These are phyloP conservation scores for Drosophila prostipennis DNA, from an alignment of 2,888 invertebrate genomes.

Conservation along the genomic window DNA sequence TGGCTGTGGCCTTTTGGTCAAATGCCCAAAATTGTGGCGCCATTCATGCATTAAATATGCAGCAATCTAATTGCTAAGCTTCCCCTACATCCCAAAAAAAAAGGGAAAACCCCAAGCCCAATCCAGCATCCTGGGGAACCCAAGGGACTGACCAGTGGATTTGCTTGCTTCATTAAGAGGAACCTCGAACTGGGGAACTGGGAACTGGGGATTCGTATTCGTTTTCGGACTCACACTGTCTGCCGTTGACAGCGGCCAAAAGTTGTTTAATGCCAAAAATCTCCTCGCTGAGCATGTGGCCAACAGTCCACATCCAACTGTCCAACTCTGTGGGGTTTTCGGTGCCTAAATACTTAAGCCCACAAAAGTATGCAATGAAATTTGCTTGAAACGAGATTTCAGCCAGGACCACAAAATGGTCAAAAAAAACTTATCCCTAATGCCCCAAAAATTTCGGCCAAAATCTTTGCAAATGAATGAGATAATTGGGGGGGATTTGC, in stretches of 20 bases:
- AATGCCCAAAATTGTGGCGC: slow-evolving; percentile 66
- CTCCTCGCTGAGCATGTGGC: slow-evolving; percentile 38
- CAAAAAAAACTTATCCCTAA: slow-evolving; percentile 27
- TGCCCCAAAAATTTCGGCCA: slow-evolving; percentile 3
- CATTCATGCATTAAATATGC: slow-evolving; percentile 77
- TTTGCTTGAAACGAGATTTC: slow-evolving; percentile 74
- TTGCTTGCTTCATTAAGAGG: slow-evolving; percentile 72
- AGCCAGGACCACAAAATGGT: slow-evolving; percentile 57
- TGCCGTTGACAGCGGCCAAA: slow-evolving; percentile 69
- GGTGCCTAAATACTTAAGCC: slow-evolving; percentile 74
- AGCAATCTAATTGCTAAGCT: slow-evolving; percentile 74
- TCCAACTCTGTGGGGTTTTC: slow-evolving; percentile 24
- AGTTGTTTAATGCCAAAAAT: slow-evolving; percentile 73
- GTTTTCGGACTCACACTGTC: slow-evolving; percentile 34
- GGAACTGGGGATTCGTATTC: slow-evolving; percentile 14
- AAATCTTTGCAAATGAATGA: slow-evolving; percentile 47
- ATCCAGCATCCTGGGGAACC: slow-evolving; percentile 3
- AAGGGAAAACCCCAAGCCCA: slow-evolving; percentile 3
- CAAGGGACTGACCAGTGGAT: slow-evolving; percentile 67
- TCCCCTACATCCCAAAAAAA: slow-evolving; percentile 12
- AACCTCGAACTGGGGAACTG: slow-evolving; percentile 20
- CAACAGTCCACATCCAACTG: slow-evolving; percentile 17
- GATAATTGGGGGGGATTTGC: slow-evolving; percentile 56
- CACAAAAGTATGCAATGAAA: slow-evolving; percentile 75
- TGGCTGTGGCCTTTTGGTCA: slow-evolving; percentile 62